These are phyloP conservation scores for Ochotona princeps DNA, from an alignment of 2,113 vertebrate genomes.

Conservation along the genomic window DNA sequence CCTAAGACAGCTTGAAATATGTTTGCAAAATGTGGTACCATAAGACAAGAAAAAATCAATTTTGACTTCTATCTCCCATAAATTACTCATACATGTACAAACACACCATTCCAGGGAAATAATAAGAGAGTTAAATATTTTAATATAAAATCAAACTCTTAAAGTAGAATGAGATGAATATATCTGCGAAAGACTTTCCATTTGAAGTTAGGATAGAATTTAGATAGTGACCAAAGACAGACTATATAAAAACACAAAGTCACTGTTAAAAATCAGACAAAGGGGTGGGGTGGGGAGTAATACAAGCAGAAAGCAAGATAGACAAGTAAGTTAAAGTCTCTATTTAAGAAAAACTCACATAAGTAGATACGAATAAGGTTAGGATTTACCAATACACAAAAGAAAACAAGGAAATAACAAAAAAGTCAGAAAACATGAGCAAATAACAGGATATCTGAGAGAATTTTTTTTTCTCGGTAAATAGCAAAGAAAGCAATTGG, in stretches of 20 bases:
- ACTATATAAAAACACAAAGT: slow-evolving; percentile 41
- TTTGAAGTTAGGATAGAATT: slow-evolving; percentile 45
- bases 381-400: slow-evolving; percentile 12
- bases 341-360: neutral
- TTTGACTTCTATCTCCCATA: neutral
- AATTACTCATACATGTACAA: neutral
- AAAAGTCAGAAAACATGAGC: slow-evolving; percentile 17
- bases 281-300: neutral
- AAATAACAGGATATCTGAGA: neutral
- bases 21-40: neutral
- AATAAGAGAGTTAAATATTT: slow-evolving; percentile 35
- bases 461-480: slow-evolving; percentile 28
- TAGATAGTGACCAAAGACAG: neutral
- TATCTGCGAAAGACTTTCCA: slow-evolving; percentile 4
- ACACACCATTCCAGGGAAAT: neutral
- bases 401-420: neutral
- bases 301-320: slow-evolving; percentile 38
- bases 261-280: slow-evolving; percentile 32
- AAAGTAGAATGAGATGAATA: slow-evolving; percentile 31
- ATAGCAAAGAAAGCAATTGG: neutral
- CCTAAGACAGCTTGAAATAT: slow-evolving; percentile 36
- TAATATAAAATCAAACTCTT: slow-evolving; percentile 38
- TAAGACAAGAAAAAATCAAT: neutral
- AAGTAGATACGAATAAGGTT: slow-evolving; percentile 4
- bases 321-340: neutral